phyloP scores from a whole-genome alignment of 2,113 vertebrate species.

The Heteronetta atricapilla region DNA sequence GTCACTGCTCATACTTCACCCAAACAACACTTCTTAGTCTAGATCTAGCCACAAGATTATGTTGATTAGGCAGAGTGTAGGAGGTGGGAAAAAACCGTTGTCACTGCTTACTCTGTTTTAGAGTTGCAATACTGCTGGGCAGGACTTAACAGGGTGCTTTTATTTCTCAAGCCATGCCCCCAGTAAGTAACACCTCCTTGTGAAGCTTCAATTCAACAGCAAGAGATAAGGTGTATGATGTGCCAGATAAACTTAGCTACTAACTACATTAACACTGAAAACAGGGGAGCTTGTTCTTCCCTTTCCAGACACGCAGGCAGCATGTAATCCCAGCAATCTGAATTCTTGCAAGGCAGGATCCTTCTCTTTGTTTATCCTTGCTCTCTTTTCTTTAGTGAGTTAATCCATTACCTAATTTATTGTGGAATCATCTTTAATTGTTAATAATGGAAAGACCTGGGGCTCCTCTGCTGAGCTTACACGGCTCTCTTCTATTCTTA shows the following conservation, averaged over 20 bases:
- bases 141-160: constrained; percentile 12
- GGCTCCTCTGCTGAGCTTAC: constrained; percentile 1
- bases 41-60: not conserved
- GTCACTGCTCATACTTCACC: not conserved
- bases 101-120: not conserved
- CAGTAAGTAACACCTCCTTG: not conserved
- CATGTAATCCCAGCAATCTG: not conserved
- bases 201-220: not conserved
- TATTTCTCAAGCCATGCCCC: not conserved
- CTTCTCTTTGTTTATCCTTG: constrained; percentile 20
- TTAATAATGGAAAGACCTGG: constrained; percentile 65
- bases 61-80: not conserved
- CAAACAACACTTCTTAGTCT: not conserved
- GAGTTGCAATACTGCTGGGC: not conserved
- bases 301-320: constrained; percentile 21
- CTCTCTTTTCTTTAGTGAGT: constrained; percentile 19
- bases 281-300: not conserved
- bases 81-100: not conserved
- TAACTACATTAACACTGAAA: constrained; percentile 26
- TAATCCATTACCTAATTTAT: constrained; percentile 46
- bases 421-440: constrained; percentile 66
- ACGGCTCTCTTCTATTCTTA: constrained; percentile 42
- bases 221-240: not conserved
- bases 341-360: constrained; percentile 20
- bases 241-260: not conserved